These are phyloP conservation scores for Poecile montanus DNA, from an alignment of 2,797 vertebrate species.

Conservation along the genomic window DNA sequence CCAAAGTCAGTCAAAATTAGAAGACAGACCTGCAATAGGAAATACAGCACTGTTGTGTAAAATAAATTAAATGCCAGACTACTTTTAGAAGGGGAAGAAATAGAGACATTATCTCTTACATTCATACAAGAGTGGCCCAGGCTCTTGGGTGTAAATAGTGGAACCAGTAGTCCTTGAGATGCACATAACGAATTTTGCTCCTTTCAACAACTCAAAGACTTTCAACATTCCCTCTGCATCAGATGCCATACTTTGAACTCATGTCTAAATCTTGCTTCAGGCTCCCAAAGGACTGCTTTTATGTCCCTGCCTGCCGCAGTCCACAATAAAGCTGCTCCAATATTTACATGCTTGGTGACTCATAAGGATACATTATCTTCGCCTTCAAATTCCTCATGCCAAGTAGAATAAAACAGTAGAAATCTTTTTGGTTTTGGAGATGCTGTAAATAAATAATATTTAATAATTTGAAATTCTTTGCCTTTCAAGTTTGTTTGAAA, in stretches of 20 bases:
- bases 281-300: not conserved
- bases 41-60: not conserved
- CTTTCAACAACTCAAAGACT: not conserved
- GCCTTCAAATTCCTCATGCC: not conserved
- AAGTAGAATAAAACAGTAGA: not conserved
- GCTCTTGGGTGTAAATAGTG: not conserved
- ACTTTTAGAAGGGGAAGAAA: not conserved
- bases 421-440: not conserved
- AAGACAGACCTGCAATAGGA: not conserved
- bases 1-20: not conserved
- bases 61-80: not conserved
- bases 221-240: not conserved
- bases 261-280: not conserved
- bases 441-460: not conserved
- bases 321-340: not conserved
- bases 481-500: not conserved
- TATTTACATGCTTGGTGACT: not conserved
- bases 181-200: not conserved
- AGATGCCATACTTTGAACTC: not conserved
- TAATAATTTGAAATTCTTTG: not conserved
- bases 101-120: not conserved
- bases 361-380: not conserved
- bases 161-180: not conserved
- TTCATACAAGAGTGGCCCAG: not conserved
- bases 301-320: fast-evolving